Evolutionary conservation across 2,113 vertebrate genomes (phyloP).

Genomic region (Ivindomyrus marchei): DNA sequence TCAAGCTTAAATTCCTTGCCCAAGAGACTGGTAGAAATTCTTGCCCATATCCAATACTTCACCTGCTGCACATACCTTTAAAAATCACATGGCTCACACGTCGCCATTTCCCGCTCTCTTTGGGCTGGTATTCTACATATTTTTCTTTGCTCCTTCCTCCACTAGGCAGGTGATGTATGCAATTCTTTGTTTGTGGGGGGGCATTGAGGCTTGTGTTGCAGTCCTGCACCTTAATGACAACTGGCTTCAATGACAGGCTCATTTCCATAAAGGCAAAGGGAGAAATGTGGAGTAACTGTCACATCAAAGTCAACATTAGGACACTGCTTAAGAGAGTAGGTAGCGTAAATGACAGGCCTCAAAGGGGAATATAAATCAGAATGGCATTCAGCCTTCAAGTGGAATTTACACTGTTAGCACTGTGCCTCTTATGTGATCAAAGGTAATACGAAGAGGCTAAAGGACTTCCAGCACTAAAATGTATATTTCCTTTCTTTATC

Average conservation of each 20-base stretch:
- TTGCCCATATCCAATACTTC: background rate
- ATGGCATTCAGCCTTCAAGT: slow-evolving; percentile 8
- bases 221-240: background rate
- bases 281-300: background rate
- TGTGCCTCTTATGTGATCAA: background rate
- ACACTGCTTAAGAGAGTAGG: background rate
- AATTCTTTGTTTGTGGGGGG: background rate
- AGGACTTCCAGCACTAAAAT: background rate
- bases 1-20: background rate
- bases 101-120: background rate
- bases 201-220: background rate
- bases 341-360: background rate
- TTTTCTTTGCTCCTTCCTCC: background rate
- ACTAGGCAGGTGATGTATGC: background rate
- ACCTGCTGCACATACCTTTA: background rate
- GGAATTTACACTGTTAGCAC: slow-evolving; percentile 9
- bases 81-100: background rate
- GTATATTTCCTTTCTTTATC: background rate
- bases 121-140: background rate
- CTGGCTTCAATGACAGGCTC: background rate
- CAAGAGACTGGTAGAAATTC: background rate
- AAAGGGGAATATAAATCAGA: slow-evolving; percentile 10
- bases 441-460: background rate
- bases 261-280: background rate
- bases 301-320: slow-evolving; percentile 14